Evolutionary conservation across 1,140 invertebrate species (phyloP).

Genomic region (Cyrtorhinus lividipennis): DNA sequence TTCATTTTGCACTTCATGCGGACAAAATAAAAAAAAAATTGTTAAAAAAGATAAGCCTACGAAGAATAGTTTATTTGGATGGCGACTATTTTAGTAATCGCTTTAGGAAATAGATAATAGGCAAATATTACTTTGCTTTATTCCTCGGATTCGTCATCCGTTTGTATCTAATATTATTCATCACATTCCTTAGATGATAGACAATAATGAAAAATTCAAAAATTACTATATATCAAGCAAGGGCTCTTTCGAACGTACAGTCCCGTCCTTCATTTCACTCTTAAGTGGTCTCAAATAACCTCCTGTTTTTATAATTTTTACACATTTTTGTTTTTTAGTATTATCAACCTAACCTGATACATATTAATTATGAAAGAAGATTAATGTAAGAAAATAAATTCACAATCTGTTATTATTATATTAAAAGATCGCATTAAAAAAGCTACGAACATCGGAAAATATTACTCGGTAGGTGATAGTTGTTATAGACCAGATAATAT

Average conservation of each 20-base stretch:
- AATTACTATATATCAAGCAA: neutral
- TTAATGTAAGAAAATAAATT: constrained; percentile 14
- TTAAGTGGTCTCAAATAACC: too few species aligned
- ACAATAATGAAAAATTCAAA: neutral
- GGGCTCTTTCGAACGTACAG: neutral
- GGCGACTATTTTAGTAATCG: too few species aligned
- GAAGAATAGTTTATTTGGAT: too few species aligned
- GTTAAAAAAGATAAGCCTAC: too few species aligned
- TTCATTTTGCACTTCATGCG: too few species aligned
- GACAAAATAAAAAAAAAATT: too few species aligned
- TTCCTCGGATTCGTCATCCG: too few species aligned
- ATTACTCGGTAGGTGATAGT: neutral
- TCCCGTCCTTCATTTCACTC: too few species aligned
- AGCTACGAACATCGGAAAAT: neutral
- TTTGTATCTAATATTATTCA: constrained; percentile 2
- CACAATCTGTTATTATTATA: constrained; percentile 2
- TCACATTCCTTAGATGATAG: constrained; percentile 8
- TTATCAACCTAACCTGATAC: neutral
- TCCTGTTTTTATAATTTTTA: too few species aligned
- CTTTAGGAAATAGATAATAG: too few species aligned
- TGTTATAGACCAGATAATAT: neutral
- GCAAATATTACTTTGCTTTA: too few species aligned
- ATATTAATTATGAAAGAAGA: constrained; percentile 1
- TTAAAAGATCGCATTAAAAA: constrained; percentile 12
- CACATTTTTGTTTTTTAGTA: neutral